Conservation (phyloP, 2,113 vertebrate genomes). For the Hippoglossus stenolepis region DNA sequence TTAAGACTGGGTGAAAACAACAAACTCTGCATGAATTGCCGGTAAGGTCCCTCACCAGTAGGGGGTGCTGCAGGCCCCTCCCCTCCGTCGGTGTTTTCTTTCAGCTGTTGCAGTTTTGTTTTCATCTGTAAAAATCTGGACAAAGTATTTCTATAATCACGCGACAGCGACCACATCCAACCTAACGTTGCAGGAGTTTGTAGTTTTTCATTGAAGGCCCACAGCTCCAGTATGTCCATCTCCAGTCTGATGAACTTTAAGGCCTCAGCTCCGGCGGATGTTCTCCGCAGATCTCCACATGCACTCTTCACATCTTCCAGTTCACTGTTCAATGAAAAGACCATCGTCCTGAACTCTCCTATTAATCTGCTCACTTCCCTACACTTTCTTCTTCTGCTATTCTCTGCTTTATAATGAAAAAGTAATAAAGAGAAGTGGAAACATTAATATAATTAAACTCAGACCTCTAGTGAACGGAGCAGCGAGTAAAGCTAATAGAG, state of each 20-base stretch:
- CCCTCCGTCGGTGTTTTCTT: too few relatives aligned
- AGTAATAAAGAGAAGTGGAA: rapidly evolving
- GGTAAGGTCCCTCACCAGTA: too few relatives aligned
- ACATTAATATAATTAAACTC: neutral
- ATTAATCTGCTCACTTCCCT: neutral
- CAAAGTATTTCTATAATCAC: neutral
- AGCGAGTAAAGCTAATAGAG: rapidly evolving
- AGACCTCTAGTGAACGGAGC: neutral
- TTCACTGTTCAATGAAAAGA: neutral
- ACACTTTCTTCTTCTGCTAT: neutral
- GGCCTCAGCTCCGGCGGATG: neutral
- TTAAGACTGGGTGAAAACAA: too few relatives aligned
- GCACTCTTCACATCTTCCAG: neutral
- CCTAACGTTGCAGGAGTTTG: neutral
- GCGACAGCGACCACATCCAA: too few relatives aligned
- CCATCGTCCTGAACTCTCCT: neutral
- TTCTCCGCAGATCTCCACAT: neutral
- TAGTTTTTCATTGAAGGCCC: neutral
- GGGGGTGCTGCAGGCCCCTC: too few relatives aligned
- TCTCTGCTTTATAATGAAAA: neutral
- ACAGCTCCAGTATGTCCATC: conserved; percentile 8
- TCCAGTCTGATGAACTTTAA: conserved; percentile 16
- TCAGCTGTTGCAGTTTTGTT: neutral
- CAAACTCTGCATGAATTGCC: too few relatives aligned
- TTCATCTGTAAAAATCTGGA: neutral